These are phyloP conservation scores for Brachyrhaphis roseni DNA, from an alignment of 2,797 vertebrate genomes.

Conservation along the genomic window DNA sequence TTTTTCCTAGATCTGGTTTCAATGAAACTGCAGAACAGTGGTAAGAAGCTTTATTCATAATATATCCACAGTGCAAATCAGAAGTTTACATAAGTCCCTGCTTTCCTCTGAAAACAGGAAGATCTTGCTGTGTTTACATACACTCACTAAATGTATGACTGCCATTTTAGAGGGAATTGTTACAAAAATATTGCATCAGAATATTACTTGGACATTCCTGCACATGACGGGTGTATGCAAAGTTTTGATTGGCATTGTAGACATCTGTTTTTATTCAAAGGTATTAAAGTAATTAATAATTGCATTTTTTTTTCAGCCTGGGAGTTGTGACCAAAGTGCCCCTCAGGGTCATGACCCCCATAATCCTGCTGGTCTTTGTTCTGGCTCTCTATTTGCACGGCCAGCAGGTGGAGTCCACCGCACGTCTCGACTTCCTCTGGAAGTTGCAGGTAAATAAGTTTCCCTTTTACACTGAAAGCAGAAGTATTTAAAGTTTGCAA, in stretches of 20 bases:
- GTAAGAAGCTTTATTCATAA: slow-evolving; percentile 59
- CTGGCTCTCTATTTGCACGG: slow-evolving; percentile 95
- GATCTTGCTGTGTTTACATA: background rate
- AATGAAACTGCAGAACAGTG: slow-evolving; percentile 81
- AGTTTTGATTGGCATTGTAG: background rate
- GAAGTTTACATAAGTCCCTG: background rate
- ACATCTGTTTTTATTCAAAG: slow-evolving; percentile 3
- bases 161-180: no score
- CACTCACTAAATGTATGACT: background rate
- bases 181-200: background rate
- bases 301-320: slow-evolving; percentile 68
- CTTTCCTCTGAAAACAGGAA: background rate
- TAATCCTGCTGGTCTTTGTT: slow-evolving; percentile 92
- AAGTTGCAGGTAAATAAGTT: slow-evolving; percentile 89
- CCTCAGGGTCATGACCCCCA: slow-evolving; percentile 90
- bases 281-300: background rate
- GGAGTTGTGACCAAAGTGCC: slow-evolving; percentile 83
- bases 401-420: slow-evolving; percentile 96
- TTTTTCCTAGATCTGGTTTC: slow-evolving; percentile 67
- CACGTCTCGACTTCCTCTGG: slow-evolving; percentile 98
- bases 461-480: background rate
- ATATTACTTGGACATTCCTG: background rate
- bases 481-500: background rate
- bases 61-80: background rate
- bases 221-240: background rate